These are phyloP conservation scores for Pithys albifrons DNA, from an alignment of 2,113 vertebrate genomes.

Conservation along the genomic window DNA sequence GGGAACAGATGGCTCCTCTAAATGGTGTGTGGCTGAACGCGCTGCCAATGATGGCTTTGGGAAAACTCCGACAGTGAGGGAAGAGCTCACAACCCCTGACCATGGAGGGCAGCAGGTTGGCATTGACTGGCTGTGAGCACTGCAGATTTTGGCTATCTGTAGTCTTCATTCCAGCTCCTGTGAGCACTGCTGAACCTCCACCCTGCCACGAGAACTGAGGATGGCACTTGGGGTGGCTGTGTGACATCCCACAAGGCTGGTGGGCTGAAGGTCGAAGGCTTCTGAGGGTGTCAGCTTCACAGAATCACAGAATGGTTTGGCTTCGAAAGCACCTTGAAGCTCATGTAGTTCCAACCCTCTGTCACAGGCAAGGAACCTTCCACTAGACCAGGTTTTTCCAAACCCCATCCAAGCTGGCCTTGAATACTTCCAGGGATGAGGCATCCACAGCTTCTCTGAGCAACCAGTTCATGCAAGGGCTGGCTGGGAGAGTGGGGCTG, in stretches of 20 bases:
- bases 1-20: conserved; percentile 52
- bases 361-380: background rate
- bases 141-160: background rate
- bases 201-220: accelerated
- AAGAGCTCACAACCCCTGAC: background rate
- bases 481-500: background rate
- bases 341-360: background rate
- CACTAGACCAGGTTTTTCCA: background rate
- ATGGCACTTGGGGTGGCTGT: accelerated
- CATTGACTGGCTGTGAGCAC: accelerated
- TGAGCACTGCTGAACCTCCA: background rate
- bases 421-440: background rate
- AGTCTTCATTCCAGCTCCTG: background rate
- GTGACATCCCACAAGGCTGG: background rate
- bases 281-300: accelerated
- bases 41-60: accelerated
- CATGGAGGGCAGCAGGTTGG: background rate
- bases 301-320: background rate
- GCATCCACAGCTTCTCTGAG: background rate
- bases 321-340: background rate
- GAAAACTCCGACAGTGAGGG: background rate
- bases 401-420: background rate
- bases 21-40: background rate
- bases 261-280: background rate
- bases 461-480: background rate